Percentiles rank a stretch among this genome's conserved stretches.
Evolutionary conservation across 2,888 invertebrate genomes (phyloP).

Genomic region (Eilema sororculum): DNA sequence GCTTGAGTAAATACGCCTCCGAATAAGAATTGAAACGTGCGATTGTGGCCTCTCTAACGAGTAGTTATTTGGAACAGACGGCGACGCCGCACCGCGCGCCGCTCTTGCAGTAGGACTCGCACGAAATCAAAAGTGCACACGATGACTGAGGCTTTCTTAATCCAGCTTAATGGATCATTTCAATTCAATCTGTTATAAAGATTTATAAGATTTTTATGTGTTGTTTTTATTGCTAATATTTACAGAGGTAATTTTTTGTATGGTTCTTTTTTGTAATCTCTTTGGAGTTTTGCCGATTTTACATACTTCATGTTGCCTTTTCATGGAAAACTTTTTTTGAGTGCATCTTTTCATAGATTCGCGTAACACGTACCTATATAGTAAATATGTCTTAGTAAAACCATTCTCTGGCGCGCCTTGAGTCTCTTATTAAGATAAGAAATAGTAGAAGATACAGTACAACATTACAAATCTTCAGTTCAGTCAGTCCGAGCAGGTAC

Average conservation of each 20-base stretch:
- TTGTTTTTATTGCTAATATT: not conserved
- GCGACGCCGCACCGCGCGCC: conserved; percentile 28
- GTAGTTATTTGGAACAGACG: conserved; percentile 59
- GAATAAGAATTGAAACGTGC: conserved; percentile 61
- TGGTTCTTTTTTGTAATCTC: not conserved
- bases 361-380: no score
- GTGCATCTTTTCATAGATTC: no score
- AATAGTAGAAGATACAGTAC: no score
- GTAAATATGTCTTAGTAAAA: no score
- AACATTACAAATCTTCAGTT: no score
- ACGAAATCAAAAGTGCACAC: conserved; percentile 74
- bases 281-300: no score
- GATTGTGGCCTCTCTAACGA: conserved; percentile 63
- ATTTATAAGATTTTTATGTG: not conserved
- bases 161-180: conserved; percentile 31
- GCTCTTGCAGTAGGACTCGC: conserved; percentile 57
- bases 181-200: not conserved
- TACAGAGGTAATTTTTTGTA: not conserved
- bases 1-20: conserved; percentile 69
- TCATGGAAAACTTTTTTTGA: no score
- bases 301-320: no score
- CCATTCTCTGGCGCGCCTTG: no score
- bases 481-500: no score
- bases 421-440: not conserved
- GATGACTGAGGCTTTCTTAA: conserved; percentile 56